Base-by-base conservation (phyloP, 2,888 invertebrate species). In the Callyntrura guangdongensis region DNA sequence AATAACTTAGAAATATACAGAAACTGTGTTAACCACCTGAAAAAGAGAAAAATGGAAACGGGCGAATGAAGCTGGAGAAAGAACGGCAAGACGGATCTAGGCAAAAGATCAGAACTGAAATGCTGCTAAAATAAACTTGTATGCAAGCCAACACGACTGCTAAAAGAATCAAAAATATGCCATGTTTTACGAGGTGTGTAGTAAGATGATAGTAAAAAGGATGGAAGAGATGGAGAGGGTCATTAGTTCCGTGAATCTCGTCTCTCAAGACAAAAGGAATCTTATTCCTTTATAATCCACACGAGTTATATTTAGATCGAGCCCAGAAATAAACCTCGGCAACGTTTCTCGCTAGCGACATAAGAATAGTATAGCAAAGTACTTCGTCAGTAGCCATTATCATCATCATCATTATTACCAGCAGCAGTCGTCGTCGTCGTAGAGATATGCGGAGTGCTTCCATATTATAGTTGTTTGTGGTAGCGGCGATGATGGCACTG, bases 11-110 rank as follows among this genome's bases (percentile, higher is more conserved):
- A 74, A 74, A 74, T 45, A 56, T 53, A n/a, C n/a, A n/a, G 6
- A 36, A 36, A 27, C 25, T 86, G 27, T 79, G 22, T 20, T 88
- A 82, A 84, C 84, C 87, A 91, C 91, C 91, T 91, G 91, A 77
- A 91, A 90, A 87, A 91, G 84, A 87, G 85, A 22, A 88, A 92
- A 90, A 86, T 89, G 86, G 86, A 92, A 92, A 91, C 88, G 86
- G 56, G 83, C 64, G 64, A 91, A 88, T 89, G 90, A 90, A 88
- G 81, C 87, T 84, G 87, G 88, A 90, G 92, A 90, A 86, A 88
- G 90, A 64, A 87, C 67, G 83, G 81, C 84, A 74, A 90, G 90
- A 74, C 89, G 61, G 86, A 89, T 77, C 89, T 86, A 86, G 74
- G 85, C 72, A 90, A 92, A 85, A 82, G 88, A 91, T 87, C 91